Conservation (phyloP, 1,140 invertebrate species). For the Amphibalanus amphitrite region DNA sequence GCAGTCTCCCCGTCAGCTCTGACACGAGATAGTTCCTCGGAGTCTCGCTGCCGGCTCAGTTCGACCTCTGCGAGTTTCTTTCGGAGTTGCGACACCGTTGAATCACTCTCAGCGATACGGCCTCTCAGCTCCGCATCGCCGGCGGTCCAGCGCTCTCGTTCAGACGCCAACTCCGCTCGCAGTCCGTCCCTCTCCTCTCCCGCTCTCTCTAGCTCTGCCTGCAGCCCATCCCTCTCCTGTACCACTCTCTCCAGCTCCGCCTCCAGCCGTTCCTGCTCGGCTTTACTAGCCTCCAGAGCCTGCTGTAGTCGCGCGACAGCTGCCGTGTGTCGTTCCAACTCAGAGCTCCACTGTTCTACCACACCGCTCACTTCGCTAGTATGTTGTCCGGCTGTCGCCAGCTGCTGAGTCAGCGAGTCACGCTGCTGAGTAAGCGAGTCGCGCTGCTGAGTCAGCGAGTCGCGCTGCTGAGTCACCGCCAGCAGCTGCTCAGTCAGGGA, state of each 20-base stretch:
- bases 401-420: background rate
- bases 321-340: background rate
- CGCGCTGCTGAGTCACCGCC: background rate
- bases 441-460: too few species aligned
- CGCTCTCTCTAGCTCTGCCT: background rate
- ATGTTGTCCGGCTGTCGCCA: background rate
- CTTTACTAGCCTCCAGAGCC: background rate
- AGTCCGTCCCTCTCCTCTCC: background rate
- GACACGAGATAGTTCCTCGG: too few species aligned
- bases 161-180: background rate
- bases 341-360: background rate
- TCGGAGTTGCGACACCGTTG: background rate
- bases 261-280: background rate
- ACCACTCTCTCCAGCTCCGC: background rate
- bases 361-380: background rate
- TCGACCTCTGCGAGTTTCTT: background rate
- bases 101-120: background rate
- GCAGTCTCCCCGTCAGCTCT: too few species aligned
- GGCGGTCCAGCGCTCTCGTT: background rate
- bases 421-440: background rate
- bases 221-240: background rate
- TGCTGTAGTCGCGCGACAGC: background rate
- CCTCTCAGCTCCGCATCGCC: background rate
- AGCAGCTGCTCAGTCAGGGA: background rate
- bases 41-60: too few species aligned